Conservation (phyloP, 2,113 vertebrate genomes). For the Sinosuthora webbiana region DNA sequence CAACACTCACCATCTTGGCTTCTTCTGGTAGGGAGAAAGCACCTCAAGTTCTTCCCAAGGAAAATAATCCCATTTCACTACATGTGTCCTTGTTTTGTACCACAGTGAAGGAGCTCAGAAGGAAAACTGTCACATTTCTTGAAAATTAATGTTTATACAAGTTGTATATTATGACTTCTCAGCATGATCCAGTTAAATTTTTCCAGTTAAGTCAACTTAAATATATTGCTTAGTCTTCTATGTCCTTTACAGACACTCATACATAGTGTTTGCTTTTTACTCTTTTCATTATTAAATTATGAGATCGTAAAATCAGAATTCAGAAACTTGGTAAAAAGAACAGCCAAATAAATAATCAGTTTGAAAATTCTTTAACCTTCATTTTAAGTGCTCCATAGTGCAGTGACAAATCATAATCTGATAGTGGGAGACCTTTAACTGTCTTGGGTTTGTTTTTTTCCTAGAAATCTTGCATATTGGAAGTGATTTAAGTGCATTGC, state of each 20-base stretch:
- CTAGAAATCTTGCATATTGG: background rate
- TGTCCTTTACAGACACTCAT: background rate
- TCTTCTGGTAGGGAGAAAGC: slow-evolving; percentile 46
- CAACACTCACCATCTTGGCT: slow-evolving; percentile 12
- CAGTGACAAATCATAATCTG: background rate
- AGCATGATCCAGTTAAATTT: background rate
- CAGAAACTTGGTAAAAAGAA: background rate
- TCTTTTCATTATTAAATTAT: background rate
- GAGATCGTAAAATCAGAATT: background rate
- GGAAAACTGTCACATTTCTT: background rate
- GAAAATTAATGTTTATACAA: background rate
- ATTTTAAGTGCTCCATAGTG: background rate
- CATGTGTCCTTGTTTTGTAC: background rate
- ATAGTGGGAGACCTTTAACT: background rate
- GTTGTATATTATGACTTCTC: background rate
- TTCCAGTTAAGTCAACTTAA: background rate
- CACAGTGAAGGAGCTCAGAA: background rate
- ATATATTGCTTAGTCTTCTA: background rate
- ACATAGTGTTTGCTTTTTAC: background rate
- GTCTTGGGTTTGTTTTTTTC: fast-evolving
- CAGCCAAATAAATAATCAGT: background rate
- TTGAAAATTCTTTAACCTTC: background rate
- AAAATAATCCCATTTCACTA: background rate
- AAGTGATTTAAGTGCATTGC: background rate
- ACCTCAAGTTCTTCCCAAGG: background rate